phyloP scores from a whole-genome alignment of 2,888 invertebrate genomes.

The Neocrepidodera transversa region DNA sequence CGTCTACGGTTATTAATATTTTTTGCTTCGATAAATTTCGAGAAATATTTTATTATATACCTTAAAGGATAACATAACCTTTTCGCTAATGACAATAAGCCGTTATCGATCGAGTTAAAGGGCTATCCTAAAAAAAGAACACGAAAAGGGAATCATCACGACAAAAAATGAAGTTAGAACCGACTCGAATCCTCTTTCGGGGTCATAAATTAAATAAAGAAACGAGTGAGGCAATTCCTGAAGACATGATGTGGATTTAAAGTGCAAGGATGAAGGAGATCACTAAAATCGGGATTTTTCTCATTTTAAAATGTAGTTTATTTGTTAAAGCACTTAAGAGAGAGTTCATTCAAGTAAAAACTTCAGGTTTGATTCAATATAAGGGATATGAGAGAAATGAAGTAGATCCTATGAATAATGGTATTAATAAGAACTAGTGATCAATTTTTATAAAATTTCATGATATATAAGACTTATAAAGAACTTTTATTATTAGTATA shows the following conservation, averaged over 20 bases:
- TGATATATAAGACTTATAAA: too few species aligned
- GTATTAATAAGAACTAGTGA: too few species aligned
- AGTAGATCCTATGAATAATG: too few species aligned
- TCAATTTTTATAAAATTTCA: too few species aligned
- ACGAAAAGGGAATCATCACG: conserved; percentile 5
- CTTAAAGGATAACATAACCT: neutral
- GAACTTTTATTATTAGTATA: too few species aligned
- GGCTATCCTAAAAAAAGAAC: conserved; percentile 1
- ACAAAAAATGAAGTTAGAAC: conserved; percentile 11
- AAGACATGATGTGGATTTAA: conserved; percentile 22
- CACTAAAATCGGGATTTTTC: conserved; percentile 10
- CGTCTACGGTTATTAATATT: too few species aligned
- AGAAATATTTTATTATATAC: too few species aligned
- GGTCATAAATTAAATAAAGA: conserved; percentile 24
- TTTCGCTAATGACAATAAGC: neutral
- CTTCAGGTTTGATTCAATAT: too few species aligned
- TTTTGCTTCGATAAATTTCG: too few species aligned
- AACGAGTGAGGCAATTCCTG: conserved; percentile 19
- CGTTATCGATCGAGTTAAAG: neutral
- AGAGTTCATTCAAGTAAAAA: neutral
- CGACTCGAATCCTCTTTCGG: conserved; percentile 15
- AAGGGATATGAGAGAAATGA: too few species aligned
- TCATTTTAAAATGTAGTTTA: conserved; percentile 9
- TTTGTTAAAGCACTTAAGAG: conserved; percentile 4
- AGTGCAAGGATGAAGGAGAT: conserved; percentile 18